These are phyloP conservation scores for Takifugu flavidus DNA, from an alignment of 2,113 vertebrate genomes.

Conservation along the genomic window DNA sequence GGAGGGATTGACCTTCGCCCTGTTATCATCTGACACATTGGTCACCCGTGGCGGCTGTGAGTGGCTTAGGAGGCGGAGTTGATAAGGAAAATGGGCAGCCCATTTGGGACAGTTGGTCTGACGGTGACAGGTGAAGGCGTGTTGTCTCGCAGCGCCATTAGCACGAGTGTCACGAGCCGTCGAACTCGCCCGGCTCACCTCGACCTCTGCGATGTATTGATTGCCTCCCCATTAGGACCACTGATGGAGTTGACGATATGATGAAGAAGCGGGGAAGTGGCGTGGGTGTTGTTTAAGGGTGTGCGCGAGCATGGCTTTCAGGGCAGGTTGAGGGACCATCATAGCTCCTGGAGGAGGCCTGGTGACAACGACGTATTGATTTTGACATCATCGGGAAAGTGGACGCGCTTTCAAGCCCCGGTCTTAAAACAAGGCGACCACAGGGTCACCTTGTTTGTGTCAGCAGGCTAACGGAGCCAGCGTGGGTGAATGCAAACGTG, in stretches of 20 bases:
- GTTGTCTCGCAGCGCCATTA: constrained; percentile 36
- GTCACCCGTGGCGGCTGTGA: constrained; percentile 23
- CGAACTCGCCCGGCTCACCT: constrained; percentile 30
- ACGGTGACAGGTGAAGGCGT: constrained; percentile 37
- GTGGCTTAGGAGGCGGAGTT: constrained; percentile 45
- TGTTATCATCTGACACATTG: constrained; percentile 24
- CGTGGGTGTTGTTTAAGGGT: constrained; percentile 28
- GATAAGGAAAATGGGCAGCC: constrained; percentile 47
- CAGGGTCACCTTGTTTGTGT: constrained; percentile 64
- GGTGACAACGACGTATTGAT: constrained; percentile 70
- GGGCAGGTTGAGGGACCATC: constrained; percentile 32
- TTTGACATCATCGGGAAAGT: constrained; percentile 63
- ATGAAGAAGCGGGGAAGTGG: constrained; percentile 34
- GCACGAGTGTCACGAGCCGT: constrained; percentile 53
- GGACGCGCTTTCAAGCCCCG: constrained; percentile 28
- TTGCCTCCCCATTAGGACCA: constrained; percentile 53
- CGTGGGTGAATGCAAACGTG: background rate
- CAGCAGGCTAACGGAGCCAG: constrained; percentile 41
- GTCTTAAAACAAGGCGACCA: constrained; percentile 51
- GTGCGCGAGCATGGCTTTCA: constrained; percentile 40
- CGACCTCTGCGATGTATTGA: constrained; percentile 63
- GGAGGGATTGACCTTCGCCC: constrained; percentile 61
- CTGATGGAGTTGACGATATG: constrained; percentile 68
- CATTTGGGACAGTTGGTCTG: constrained; percentile 26
- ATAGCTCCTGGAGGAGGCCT: constrained; percentile 42